Evolutionary conservation across 1,140 invertebrate species (phyloP), one percentile per base, ranked within the genome.

Genomic region (Mycetomoellerius zeteki): DNA sequence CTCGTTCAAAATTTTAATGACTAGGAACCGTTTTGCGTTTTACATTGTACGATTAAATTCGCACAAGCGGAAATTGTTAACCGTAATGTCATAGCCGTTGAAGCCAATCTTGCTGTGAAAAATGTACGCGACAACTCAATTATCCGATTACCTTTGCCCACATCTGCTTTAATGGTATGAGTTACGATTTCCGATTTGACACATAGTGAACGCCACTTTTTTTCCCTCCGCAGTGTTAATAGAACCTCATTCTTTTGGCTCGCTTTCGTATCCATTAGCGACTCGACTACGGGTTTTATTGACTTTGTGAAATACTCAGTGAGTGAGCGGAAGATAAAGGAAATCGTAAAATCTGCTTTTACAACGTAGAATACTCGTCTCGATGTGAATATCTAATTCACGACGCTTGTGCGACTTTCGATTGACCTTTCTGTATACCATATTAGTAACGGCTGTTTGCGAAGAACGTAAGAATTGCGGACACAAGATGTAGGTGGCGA

Each of bases 271-370:
- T 81, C 64, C 64, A 81, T 84, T 75, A 75, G 56, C 24, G 24
- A n/a, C 10, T 43, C 27, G 78, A 33, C 33, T 30, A 52, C 85
- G 19, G 8, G 12, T 64, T 73, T 67, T 73, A 72, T 71, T 27
- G 69, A 72, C 27, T 52, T 56, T 56, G 77, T 47, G 86, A 88
- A 88, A 88, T 85, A 65, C 54, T 88, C 60, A 50, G 24, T 19
- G 58, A 87, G 24, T 54, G 54, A 84, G 21, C 27, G 24, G 14
- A 75, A 84, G 69, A 54, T 64, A 67, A 67, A 60, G 16, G 60
- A 50, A 37, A 27, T 78, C 56, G 37, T 85, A 85, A 88, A 89
- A 58, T 73, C 21, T 56, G 69, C 21, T 56, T 52, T 33, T 58
- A 50, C 78, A 43, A 43, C 80, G 24, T 73, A 37, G 21, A 82